Conservation (phyloP, 2,888 invertebrate species). For the Parnassius glacialis region DNA sequence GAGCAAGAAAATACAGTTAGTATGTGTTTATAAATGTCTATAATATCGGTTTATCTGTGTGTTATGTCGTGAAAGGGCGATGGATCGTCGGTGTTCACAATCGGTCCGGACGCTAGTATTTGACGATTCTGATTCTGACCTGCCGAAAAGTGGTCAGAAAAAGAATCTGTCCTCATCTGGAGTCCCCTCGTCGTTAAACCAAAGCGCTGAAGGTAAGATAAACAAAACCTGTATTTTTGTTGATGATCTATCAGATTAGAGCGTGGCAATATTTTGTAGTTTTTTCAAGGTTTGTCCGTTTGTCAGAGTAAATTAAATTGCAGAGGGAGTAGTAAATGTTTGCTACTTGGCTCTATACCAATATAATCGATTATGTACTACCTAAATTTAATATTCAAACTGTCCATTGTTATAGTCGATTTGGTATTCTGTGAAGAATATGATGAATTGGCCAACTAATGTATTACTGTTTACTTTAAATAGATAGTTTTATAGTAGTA, state of each 20-base stretch:
- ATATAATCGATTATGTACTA: background rate
- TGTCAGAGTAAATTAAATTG: constrained; percentile 52
- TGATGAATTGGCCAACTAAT: too few species aligned
- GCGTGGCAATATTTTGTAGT: constrained; percentile 40
- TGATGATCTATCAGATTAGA: constrained; percentile 41
- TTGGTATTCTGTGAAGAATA: too few species aligned
- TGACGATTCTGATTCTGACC: constrained; percentile 85
- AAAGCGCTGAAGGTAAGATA: constrained; percentile 71
- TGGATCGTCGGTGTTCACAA: constrained; percentile 83
- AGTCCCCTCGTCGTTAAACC: constrained; percentile 65
- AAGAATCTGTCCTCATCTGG: constrained; percentile 61
- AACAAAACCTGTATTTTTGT: constrained; percentile 35
- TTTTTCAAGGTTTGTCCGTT: constrained; percentile 68
- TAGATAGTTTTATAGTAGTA: too few species aligned
- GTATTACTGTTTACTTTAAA: too few species aligned
- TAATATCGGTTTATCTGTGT: constrained; percentile 64
- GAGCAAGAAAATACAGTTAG: constrained; percentile 37
- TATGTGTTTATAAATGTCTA: constrained; percentile 65
- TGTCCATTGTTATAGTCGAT: too few species aligned
- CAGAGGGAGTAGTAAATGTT: constrained; percentile 52
- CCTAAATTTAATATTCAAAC: too few species aligned
- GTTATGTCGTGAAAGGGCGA: constrained; percentile 61
- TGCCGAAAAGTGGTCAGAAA: constrained; percentile 64
- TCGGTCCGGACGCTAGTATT: constrained; percentile 89
- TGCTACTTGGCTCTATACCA: constrained; percentile 22